Base-by-base conservation (phyloP, 2,797 vertebrate genomes). In the Sternarchorhynchus goeldii region DNA sequence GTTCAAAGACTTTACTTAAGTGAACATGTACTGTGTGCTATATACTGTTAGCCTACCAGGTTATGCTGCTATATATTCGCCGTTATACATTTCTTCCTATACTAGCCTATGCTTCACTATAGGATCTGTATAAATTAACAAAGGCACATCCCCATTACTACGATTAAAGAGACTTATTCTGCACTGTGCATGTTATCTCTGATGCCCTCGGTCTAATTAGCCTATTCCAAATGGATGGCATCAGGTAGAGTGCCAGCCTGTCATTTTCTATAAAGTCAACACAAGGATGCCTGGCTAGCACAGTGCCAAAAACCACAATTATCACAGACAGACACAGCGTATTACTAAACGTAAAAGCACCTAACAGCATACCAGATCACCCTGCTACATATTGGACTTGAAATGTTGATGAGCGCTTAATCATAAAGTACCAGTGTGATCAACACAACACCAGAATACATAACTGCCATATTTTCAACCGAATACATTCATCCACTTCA, bases 201-300 rank as follows among this genome's bases (percentile, higher is more conserved):
- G 45, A 50, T 4, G 14, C 20, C 65, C 85, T 77, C 63, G 86
- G 84, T 85, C 83, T 88, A 86, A 88, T 91, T 89, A 50, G 45
- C 14, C 45, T 89, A 88, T 89, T 88, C 87, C 16, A 25, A 91
- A 88, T 65, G 80, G 73, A 6, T 70, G 78, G 86, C 34, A 58
- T 79, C 74, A 74, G 77, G 82, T 83, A 80, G 85, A 75, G 69
- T 50, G 45, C 39, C 53, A 70, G 32, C 76, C n/a, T 58, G 59
- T 70, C 32, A 56, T 53, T 68, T 65, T 55, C 39, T n/a, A 69
- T 83, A 7, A 75, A 68, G 17, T 65, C 62, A 73, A 80, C 62
- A 64, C 32, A 70, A 1, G 10, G 50, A 75, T 55, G 81, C 78
- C 60, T 70, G 58, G 76, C 29, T 5, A 76, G 62, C 31, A 29